These are phyloP conservation scores for Apomyelois bistriatella DNA, from an alignment of 2,888 invertebrate genomes.

Conservation along the genomic window DNA sequence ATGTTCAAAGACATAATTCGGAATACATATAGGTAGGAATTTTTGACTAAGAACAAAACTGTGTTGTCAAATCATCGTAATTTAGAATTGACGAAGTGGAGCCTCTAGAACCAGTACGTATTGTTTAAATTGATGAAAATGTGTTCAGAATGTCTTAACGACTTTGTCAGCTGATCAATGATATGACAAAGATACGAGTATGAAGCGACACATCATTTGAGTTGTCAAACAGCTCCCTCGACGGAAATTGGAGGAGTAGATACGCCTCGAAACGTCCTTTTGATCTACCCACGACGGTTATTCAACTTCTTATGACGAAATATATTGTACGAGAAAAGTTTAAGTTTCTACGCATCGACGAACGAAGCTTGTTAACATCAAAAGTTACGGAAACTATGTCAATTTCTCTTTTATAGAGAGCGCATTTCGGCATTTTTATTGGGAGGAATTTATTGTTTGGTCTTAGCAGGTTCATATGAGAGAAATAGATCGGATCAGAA, in stretches of 20 bases:
- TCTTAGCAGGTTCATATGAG: too few relatives aligned
- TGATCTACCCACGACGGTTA: conserved; percentile 8
- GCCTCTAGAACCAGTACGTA: too few relatives aligned
- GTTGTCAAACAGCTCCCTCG: conserved; percentile 5
- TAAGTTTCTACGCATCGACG: background rate
- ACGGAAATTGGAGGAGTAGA: conserved; percentile 10
- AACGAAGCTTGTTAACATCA: background rate
- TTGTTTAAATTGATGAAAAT: background rate
- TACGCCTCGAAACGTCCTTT: background rate
- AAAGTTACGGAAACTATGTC: conserved; percentile 1
- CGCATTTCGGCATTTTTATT: too few relatives aligned
- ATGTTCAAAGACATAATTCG: background rate
- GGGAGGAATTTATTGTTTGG: too few relatives aligned
- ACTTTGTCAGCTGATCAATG: background rate
- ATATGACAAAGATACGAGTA: conserved; percentile 29
- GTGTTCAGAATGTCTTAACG: background rate
- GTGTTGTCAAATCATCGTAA: too few relatives aligned
- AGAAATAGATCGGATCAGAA: too few relatives aligned
- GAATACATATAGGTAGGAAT: too few relatives aligned
- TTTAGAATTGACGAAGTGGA: too few relatives aligned
- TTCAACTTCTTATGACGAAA: conserved; percentile 1
- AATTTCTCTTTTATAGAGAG: background rate
- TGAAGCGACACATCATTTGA: conserved; percentile 10
- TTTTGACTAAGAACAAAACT: too few relatives aligned
- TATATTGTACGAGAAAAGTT: background rate